A percentile compares a stretch with the other conserved stretches of the same genome.
Evolutionary conservation across 2,113 vertebrate species (phyloP).

Genomic region (Bungarus multicinctus): DNA sequence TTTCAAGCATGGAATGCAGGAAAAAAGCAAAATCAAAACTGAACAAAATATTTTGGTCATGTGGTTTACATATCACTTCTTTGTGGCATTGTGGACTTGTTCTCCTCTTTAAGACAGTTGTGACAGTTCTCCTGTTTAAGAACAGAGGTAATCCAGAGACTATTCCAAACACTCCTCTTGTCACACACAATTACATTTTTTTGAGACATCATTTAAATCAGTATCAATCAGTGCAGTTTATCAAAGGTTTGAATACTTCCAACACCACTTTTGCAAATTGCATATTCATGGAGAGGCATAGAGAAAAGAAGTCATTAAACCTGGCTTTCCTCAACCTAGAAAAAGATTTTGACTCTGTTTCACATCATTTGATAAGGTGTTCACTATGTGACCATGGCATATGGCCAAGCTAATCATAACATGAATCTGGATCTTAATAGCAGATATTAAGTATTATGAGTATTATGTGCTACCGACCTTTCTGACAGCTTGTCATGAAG

Average conservation of each 20-base stretch:
- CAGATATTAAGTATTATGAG: too few species aligned
- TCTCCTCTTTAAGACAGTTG: neutral
- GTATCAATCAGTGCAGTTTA: neutral
- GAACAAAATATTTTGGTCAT: neutral
- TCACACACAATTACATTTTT: neutral
- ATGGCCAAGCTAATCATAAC: too few species aligned
- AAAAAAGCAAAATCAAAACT: neutral
- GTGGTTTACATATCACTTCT: neutral
- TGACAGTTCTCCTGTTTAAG: neutral
- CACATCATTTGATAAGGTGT: neutral
- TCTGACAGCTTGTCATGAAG: neutral
- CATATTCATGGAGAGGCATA: neutral
- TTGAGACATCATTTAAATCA: neutral
- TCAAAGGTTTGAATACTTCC: neutral
- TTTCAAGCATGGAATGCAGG: neutral
- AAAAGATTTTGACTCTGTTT: neutral
- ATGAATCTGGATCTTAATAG: neutral
- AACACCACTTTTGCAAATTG: neutral
- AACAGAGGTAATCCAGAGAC: neutral
- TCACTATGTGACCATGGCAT: neutral
- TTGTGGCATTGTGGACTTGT: neutral
- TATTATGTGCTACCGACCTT: neutral
- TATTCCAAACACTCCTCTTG: neutral
- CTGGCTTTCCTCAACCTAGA: neutral
- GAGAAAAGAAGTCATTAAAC: neutral